phyloP scores from a whole-genome alignment of 2,113 vertebrate species.

The Brachyhypopomus gauderio region DNA sequence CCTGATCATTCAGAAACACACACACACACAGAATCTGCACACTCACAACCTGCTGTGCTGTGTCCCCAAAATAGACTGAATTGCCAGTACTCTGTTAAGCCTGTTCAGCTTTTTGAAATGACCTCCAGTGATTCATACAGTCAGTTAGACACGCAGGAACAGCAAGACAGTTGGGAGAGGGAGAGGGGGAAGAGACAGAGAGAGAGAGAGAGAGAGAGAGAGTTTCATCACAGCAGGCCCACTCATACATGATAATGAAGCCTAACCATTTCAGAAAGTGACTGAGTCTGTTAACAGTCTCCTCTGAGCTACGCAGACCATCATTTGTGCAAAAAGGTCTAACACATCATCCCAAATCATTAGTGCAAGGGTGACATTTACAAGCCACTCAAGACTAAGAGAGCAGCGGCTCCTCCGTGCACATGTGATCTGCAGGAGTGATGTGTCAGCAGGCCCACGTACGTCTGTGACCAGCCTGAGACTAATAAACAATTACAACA shows the following conservation, averaged over 20 bases:
- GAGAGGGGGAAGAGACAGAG: background rate
- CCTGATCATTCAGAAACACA: conserved; percentile 4
- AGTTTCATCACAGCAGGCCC: conserved; percentile 21
- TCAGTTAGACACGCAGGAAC: background rate
- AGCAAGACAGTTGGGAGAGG: background rate
- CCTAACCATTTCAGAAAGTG: background rate
- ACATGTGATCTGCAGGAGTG: too few species aligned
- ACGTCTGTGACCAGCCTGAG: too few species aligned
- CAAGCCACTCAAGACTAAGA: too few species aligned
- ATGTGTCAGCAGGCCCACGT: too few species aligned
- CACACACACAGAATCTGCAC: conserved; percentile 33
- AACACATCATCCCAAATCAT: too few species aligned
- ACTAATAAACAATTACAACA: too few species aligned
- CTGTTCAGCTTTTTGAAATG: conserved; percentile 16
- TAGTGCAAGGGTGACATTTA: too few species aligned
- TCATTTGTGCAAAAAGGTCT: too few species aligned
- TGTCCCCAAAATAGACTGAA: conserved; percentile 19
- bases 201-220: background rate
- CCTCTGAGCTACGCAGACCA: too few species aligned
- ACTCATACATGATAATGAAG: conserved; percentile 7
- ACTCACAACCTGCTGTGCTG: conserved; percentile 22
- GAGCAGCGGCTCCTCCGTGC: too few species aligned
- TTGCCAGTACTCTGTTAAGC: conserved; percentile 5
- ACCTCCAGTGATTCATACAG: conserved; percentile 36
- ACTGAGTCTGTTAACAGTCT: background rate